Evolutionary conservation across 2,797 vertebrate genomes (phyloP).

Genomic region (Anguilla anguilla): DNA sequence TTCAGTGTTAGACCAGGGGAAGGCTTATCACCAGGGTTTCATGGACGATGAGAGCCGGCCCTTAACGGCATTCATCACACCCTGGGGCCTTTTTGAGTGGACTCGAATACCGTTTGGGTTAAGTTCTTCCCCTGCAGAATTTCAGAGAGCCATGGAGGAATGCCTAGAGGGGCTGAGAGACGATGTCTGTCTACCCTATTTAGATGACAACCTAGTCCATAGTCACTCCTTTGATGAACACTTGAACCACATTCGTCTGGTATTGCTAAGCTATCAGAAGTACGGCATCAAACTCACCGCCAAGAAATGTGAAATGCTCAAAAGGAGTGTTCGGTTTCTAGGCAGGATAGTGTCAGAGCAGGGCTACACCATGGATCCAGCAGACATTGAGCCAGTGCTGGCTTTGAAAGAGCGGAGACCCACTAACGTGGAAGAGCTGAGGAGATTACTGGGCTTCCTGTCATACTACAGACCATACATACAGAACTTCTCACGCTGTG

Average conservation of each 20-base stretch:
- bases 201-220: conserved; percentile 45
- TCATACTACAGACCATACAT: conserved; percentile 37
- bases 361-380: conserved; percentile 33
- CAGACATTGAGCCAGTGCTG: conserved; percentile 29
- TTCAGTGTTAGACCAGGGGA: conserved; percentile 15
- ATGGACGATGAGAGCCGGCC: background rate
- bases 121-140: conserved; percentile 46
- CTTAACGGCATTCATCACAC: background rate
- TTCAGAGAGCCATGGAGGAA: conserved; percentile 46
- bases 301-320: conserved; percentile 39
- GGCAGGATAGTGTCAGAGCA: conserved; percentile 36
- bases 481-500: conserved; percentile 30
- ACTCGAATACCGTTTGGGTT: conserved; percentile 39
- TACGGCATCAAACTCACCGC: conserved; percentile 39
- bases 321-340: conserved; percentile 20
- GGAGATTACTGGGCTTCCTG: conserved; percentile 35
- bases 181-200: conserved; percentile 40
- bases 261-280: conserved; percentile 36
- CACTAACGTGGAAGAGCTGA: conserved; percentile 33
- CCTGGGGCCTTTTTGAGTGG: conserved; percentile 33
- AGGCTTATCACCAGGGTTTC: conserved; percentile 24
- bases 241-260: background rate
- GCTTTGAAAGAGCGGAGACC: conserved; percentile 28
- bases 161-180: conserved; percentile 29
- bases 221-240: conserved; percentile 42